Base-by-base conservation (phyloP, 92 coral and sea anemone species). In the Umimayanthus kanabou region DNA sequence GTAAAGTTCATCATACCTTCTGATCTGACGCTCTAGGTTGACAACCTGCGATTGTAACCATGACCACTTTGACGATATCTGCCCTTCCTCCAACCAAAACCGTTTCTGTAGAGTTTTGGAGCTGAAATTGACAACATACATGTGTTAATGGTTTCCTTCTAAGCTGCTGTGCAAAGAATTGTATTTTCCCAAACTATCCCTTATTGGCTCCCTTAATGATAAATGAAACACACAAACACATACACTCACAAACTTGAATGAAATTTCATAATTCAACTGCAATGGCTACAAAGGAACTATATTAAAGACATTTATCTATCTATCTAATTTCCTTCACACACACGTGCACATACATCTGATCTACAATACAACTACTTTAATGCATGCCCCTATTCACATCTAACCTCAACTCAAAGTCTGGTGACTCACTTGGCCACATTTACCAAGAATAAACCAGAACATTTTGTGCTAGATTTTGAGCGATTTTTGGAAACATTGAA, bases 31-130 rank as follows among this genome's bases (percentile, higher is more conserved):
- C 82, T 97, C 99, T 8, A 97, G 85, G 88, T 97, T 96, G 39
- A 97, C 92, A 87, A 97, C 93, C 80, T 97, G 98, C 0, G 99
- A 97, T 85, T 96, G 98, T 20, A 97, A 91, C 99, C 99, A 97
- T 4, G 99, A 91, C 99, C 99, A 97, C 26, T 89, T 94, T 33
- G 99, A 97, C 7, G 99, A 92, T 39, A 97, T 94, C 23, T 91
- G 92, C 6, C 99, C 97, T 78, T 93, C 94, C 79, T 97, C 99
- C 83, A 90, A 53, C 61, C 87, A 89, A 86, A 79, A 95, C 87
- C 94, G 93, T 83, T 87, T 90, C 81, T 94, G 85, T 76, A 90
- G 84, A 11, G 84, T 73, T 82, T 90, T 90, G 3, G 95, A 90
- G 75, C 99, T 96, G 84, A 53, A 85, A 70, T 83, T 40, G 53